Conservation (phyloP, 35 echinoderm and acorn worm genomes). For the Apostichopus japonicus region DNA sequence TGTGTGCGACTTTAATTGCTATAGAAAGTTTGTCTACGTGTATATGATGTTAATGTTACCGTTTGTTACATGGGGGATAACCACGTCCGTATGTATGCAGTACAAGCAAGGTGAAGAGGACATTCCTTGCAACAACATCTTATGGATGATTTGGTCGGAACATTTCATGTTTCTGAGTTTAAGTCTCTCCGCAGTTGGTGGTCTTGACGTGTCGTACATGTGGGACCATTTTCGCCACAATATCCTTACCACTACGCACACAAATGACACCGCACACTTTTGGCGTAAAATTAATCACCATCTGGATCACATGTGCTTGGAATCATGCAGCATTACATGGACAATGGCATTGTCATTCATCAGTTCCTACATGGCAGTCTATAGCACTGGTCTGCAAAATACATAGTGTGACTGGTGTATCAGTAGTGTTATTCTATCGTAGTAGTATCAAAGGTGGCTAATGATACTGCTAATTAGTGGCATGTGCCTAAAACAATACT, state of each 20-base stretch:
- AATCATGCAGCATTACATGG: not conserved
- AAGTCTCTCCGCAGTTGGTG: not conserved
- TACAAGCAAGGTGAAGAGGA: not conserved
- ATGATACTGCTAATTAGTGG: no score
- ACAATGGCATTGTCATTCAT: conserved; percentile 14
- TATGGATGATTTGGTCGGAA: not conserved
- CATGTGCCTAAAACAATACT: no score
- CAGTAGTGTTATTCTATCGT: no score
- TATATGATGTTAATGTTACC: conserved; percentile 30
- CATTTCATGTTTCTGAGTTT: conserved; percentile 2
- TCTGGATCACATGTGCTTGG: not conserved
- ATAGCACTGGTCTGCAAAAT: not conserved
- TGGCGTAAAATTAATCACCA: conserved; percentile 25
- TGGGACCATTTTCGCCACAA: conserved; percentile 12
- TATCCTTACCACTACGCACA: not conserved
- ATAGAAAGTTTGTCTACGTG: not conserved
- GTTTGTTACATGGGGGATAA: conserved; percentile 17
- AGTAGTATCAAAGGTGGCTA: no score
- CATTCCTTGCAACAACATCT: not conserved
- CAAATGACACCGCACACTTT: not conserved
- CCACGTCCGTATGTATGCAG: conserved; percentile 17
- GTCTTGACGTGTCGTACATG: conserved; percentile 32
- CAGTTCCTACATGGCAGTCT: not conserved
- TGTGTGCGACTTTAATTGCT: conserved; percentile 26
- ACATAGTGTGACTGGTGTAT: not conserved